Base-by-base conservation (phyloP, 2,797 vertebrate genomes). In the Argya squamiceps region DNA sequence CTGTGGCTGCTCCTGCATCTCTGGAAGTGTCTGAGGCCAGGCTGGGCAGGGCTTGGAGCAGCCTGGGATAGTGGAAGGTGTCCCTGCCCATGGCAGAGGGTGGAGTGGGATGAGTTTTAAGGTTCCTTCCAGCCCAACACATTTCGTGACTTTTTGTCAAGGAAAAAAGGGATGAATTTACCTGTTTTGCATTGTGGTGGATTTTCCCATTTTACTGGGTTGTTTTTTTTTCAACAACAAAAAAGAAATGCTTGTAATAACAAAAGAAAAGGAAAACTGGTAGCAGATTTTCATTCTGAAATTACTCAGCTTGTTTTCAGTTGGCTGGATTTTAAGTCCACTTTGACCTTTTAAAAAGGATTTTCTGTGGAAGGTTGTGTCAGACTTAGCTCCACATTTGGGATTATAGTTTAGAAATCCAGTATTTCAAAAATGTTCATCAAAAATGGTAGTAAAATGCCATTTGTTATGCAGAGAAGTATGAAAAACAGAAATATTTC, bases 21-120 rank as follows among this genome's bases (percentile, higher is more conserved):
- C 32, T 75, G 86, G 30, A 0, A 43, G 15, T 55, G 32, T 1
- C 11, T 36, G 1, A 62, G 55, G 18, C 10, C 34, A n/a, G 69
- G 9, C 0, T 41, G 55, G 77, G 16, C 0, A 0, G 21, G 30
- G 7, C 21, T 81, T 6, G 18, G 55, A 55, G 9, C 55, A 27
- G 0, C 10, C 41, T 60, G 47, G 41, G 15, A 2, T 0, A 10
- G 47, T 36, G 27, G 36, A 1, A 55, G 18, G 7, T 47, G 62
- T 43, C 55, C 30, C 55, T 81, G 46, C 12, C 22, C 17, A 7
- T 11, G 26, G 21, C 17, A 34, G 11, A 16, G 5, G 2, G 1
- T 60, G 26, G 9, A 0, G 49, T 6, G 19, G 0, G 32, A 24
- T 24, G 78, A 4, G 5, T 8, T 82, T 24, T 21, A 18, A 37